These are phyloP conservation scores for Paramacrobiotus metropolitanus DNA, from an alignment of 1,140 invertebrate species.

Conservation along the genomic window DNA sequence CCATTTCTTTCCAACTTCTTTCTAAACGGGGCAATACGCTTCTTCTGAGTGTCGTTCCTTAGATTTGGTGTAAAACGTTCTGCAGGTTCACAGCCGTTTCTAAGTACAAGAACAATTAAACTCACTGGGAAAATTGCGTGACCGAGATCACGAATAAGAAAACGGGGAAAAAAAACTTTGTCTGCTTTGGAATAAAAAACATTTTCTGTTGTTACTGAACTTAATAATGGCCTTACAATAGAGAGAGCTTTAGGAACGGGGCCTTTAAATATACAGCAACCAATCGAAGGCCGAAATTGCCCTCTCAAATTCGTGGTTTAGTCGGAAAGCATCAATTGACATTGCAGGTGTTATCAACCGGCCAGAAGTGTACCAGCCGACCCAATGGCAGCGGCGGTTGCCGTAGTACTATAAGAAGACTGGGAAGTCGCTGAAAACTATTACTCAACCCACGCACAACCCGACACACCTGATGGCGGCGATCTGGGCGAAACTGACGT, in stretches of 20 bases:
- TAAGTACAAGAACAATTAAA: too few species aligned
- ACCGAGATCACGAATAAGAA: too few species aligned
- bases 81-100: too few species aligned
- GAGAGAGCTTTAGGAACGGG: constrained; percentile 8
- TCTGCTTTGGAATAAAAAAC: too few species aligned
- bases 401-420: constrained; percentile 44
- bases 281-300: constrained; percentile 87
- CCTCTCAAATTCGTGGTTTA: constrained; percentile 68
- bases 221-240: too few species aligned
- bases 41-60: too few species aligned
- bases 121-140: too few species aligned
- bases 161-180: too few species aligned
- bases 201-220: too few species aligned
- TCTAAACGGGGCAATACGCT: too few species aligned
- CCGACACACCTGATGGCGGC: constrained; percentile 55
- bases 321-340: constrained; percentile 71
- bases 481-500: constrained; percentile 50
- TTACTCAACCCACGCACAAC: neutral
- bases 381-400: constrained; percentile 79
- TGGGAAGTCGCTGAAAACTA: neutral
- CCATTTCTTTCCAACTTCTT: too few species aligned
- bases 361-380: constrained; percentile 87
- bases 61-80: too few species aligned
- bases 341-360: constrained; percentile 33
- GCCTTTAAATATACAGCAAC: constrained; percentile 62